phyloP scores from a whole-genome alignment of 2,888 invertebrate species.

The Harpalus rufipes region DNA sequence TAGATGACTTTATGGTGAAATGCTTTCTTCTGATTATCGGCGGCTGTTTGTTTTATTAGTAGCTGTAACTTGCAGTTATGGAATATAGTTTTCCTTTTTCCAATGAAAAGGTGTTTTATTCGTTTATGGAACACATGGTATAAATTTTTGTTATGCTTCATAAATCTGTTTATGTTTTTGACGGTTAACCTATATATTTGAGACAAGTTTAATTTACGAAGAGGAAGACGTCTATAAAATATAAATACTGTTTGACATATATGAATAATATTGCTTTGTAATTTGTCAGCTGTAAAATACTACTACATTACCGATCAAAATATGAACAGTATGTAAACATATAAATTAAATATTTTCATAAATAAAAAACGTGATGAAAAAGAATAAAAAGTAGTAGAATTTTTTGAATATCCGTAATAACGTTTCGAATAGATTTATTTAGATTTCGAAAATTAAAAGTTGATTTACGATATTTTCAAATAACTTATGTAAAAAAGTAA shows the following conservation, averaged over 20 bases:
- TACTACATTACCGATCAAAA: background rate
- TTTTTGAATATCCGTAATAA: no score
- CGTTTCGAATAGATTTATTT: no score
- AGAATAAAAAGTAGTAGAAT: no score
- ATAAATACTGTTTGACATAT: background rate
- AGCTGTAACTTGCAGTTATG: slow-evolving; percentile 21
- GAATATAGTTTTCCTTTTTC: slow-evolving; percentile 19
- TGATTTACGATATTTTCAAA: no score
- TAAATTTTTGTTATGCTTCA: slow-evolving; percentile 24
- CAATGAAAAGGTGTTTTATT: slow-evolving; percentile 27
- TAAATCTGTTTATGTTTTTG: slow-evolving; percentile 29
- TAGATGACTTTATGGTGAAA: slow-evolving; percentile 61
- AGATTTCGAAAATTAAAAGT: no score
- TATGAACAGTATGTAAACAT: background rate
- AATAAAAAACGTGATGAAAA: no score
- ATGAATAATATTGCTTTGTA: background rate
- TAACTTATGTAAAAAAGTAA: no score
- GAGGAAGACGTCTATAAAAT: background rate
- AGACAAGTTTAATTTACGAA: background rate
- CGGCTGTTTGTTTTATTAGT: slow-evolving; percentile 23
- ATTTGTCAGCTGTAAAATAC: background rate
- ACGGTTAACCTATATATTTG: slow-evolving; percentile 29
- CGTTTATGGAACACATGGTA: slow-evolving; percentile 11
- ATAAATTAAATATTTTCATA: background rate
- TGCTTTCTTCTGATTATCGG: slow-evolving; percentile 63